Percentiles rank a stretch among this genome's conserved stretches.
Evolutionary conservation across 2,113 vertebrate species (phyloP).

Genomic region (Petroica traversi): DNA sequence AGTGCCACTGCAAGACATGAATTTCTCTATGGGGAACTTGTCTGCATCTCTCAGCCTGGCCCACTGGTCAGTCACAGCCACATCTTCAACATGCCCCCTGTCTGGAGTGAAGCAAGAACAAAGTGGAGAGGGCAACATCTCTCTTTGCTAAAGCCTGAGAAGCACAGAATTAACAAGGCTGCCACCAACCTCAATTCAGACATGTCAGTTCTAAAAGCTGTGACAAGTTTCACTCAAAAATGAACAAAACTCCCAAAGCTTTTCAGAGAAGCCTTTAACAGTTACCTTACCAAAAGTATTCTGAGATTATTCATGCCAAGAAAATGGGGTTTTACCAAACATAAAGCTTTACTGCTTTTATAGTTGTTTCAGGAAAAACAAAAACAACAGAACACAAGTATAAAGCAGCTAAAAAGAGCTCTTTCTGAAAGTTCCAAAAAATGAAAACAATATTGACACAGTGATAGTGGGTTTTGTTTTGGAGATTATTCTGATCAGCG

Average conservation of each 20-base stretch:
- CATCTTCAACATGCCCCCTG: not conserved
- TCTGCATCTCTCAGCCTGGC: not conserved
- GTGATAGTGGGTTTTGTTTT: not conserved
- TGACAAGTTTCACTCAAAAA: not conserved
- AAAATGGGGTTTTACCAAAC: not conserved
- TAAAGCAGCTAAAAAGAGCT: not conserved
- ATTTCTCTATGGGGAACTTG: rapidly evolving
- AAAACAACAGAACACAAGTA: not conserved
- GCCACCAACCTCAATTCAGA: not conserved
- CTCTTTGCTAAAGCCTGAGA: not conserved
- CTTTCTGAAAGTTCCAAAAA: not conserved
- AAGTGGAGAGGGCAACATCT: not conserved
- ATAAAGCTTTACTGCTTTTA: not conserved
- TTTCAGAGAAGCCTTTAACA: not conserved
- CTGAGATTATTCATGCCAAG: not conserved
- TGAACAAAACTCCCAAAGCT: not conserved
- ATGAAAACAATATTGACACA: not conserved
- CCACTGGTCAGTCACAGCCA: not conserved
- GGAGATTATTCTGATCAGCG: not conserved
- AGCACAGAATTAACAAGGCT: not conserved
- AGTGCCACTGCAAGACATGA: rapidly evolving
- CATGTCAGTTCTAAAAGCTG: too few species aligned
- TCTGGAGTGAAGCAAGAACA: not conserved
- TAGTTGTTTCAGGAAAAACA: not conserved
- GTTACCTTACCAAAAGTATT: not conserved